A percentile compares a stretch with the other conserved stretches of the same genome.
Evolutionary conservation across 2,888 invertebrate species (phyloP).

Genomic region (Sympetrum striolatum): DNA sequence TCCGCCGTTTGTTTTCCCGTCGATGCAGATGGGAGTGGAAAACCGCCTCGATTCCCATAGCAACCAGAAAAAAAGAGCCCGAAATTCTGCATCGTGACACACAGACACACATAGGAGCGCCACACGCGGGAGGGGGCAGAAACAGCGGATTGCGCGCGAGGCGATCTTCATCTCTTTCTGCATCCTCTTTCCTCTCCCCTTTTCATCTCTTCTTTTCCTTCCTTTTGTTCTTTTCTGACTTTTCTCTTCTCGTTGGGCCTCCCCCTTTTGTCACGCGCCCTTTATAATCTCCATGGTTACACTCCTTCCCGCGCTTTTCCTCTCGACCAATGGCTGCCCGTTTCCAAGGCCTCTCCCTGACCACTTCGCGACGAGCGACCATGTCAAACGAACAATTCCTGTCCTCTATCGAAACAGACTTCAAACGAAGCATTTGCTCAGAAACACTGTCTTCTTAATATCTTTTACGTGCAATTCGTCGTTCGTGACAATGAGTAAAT

Average conservation of each 20-base stretch:
- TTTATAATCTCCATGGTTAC: slow-evolving; percentile 42
- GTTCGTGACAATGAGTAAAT: slow-evolving; percentile 20
- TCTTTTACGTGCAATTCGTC: background rate
- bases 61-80: background rate
- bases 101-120: background rate
- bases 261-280: slow-evolving; percentile 10
- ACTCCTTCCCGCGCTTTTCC: slow-evolving; percentile 9
- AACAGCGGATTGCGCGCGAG: background rate
- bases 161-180: background rate
- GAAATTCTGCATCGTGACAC: slow-evolving; percentile 20
- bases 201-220: background rate
- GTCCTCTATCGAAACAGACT: background rate
- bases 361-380: background rate
- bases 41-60: slow-evolving; percentile 26
- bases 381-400: background rate
- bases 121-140: background rate
- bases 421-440: background rate
- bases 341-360: slow-evolving; percentile 34
- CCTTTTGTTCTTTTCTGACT: background rate
- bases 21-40: background rate
- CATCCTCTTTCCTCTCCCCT: background rate
- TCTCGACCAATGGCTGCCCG: background rate
- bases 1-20: slow-evolving; percentile 1
- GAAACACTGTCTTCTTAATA: background rate
- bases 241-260: background rate